Conservation (phyloP, 92 coral and sea anemone species). For the Chrysogorgia sp. region DNA sequence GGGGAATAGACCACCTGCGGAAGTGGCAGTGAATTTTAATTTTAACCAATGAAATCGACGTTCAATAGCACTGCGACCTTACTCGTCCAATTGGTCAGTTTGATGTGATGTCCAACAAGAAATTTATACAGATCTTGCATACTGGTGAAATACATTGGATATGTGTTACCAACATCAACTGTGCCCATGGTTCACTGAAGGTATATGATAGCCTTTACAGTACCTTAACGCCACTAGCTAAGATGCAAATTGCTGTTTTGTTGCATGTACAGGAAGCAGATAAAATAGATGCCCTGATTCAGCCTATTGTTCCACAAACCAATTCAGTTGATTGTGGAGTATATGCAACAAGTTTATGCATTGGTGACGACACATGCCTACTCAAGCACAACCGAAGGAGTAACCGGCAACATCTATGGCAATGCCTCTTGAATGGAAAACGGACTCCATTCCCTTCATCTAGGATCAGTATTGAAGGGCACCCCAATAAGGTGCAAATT, state of each 20-base stretch:
- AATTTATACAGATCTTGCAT: constrained; percentile 33
- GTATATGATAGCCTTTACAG: constrained; percentile 55
- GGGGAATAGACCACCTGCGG: too few relatives aligned
- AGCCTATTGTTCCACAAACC: constrained; percentile 29
- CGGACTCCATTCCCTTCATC: constrained; percentile 33
- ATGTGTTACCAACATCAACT: constrained; percentile 42
- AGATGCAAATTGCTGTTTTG: constrained; percentile 42
- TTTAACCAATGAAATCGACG: too few relatives aligned
- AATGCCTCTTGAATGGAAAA: constrained; percentile 5
- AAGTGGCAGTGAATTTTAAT: too few relatives aligned
- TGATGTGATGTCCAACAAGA: constrained; percentile 33
- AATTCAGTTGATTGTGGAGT: constrained; percentile 57
- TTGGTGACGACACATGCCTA: constrained; percentile 26
- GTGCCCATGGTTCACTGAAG: constrained; percentile 18
- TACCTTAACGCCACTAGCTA: constrained; percentile 19
- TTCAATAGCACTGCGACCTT: too few relatives aligned
- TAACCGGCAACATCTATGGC: constrained; percentile 39
- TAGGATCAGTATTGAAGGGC: neutral
- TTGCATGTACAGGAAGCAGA: constrained; percentile 18
- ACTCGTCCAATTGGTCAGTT: constrained; percentile 41
- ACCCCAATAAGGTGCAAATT: constrained; percentile 20
- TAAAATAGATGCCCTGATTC: constrained; percentile 33
- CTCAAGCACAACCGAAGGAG: constrained; percentile 43
- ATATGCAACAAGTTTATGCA: constrained; percentile 48
- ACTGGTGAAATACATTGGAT: constrained; percentile 57